phyloP scores from a whole-genome alignment of 2,797 vertebrate species.

The Hipposideros larvatus region DNA sequence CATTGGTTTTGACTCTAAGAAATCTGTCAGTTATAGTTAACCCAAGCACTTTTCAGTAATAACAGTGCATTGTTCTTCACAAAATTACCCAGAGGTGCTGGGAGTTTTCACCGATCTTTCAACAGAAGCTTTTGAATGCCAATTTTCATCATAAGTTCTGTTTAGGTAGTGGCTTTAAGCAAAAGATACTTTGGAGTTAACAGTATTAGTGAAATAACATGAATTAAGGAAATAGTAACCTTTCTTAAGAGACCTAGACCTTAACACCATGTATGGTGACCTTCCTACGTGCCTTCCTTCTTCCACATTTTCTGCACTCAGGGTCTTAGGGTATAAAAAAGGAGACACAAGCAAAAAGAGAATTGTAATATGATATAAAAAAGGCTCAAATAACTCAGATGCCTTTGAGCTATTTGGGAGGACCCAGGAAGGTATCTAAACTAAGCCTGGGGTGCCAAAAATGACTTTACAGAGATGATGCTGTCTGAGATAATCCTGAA shows the following conservation, averaged over 20 bases:
- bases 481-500: background rate
- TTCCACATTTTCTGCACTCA: background rate
- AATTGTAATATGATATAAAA: background rate
- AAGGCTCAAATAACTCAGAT: background rate
- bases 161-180: background rate
- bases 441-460: background rate
- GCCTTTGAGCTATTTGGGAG: background rate
- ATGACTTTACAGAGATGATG: background rate
- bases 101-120: background rate
- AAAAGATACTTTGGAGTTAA: background rate
- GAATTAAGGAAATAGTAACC: background rate
- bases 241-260: background rate
- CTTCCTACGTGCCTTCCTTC: background rate
- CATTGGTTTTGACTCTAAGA: background rate
- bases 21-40: background rate
- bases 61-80: background rate
- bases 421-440: background rate
- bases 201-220: background rate
- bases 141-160: background rate
- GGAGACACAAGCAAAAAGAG: background rate
- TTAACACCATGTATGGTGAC: background rate
- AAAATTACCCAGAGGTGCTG: background rate
- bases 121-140: background rate
- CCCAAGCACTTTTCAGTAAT: background rate
- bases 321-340: background rate